Conservation (phyloP, 2,113 vertebrate genomes). For the Cyprinodon brontotheroides region DNA sequence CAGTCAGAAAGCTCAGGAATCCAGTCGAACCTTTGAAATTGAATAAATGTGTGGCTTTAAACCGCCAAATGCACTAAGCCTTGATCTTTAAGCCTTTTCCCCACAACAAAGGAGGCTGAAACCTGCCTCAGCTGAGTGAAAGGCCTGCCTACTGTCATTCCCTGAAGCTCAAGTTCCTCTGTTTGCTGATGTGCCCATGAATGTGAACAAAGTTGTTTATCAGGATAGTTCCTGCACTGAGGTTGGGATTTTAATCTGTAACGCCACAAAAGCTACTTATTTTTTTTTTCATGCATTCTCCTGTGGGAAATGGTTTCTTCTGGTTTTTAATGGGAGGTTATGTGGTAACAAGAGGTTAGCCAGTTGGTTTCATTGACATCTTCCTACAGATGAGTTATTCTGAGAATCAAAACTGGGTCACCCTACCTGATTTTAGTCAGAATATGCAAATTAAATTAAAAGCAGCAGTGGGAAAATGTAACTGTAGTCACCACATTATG, state of each 20-base stretch:
- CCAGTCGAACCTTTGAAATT: constrained; percentile 53
- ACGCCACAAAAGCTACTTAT: neutral
- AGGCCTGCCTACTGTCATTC: constrained; percentile 16
- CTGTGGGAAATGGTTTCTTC: neutral
- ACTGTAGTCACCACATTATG: neutral
- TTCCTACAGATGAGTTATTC: neutral
- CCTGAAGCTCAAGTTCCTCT: constrained; percentile 26
- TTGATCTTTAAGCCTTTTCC: constrained; percentile 61
- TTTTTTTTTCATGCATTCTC: neutral
- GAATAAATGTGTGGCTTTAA: constrained; percentile 59
- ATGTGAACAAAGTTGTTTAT: constrained; percentile 25
- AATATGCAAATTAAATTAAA: neutral
- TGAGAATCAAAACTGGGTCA: neutral
- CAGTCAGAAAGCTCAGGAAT: constrained; percentile 43
- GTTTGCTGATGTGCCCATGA: constrained; percentile 8
- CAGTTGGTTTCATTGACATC: neutral
- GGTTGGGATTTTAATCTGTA: constrained; percentile 3
- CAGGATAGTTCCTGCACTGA: neutral
- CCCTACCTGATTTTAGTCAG: neutral
- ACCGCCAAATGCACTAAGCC: constrained; percentile 34
- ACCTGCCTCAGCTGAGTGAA: constrained; percentile 4
- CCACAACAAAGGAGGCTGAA: constrained; percentile 44
- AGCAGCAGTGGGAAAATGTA: neutral
- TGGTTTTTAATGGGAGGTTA: neutral
- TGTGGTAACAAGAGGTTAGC: neutral